These are phyloP conservation scores for Tetramorium bicarinatum DNA, from an alignment of 2,888 invertebrate genomes.

Conservation along the genomic window DNA sequence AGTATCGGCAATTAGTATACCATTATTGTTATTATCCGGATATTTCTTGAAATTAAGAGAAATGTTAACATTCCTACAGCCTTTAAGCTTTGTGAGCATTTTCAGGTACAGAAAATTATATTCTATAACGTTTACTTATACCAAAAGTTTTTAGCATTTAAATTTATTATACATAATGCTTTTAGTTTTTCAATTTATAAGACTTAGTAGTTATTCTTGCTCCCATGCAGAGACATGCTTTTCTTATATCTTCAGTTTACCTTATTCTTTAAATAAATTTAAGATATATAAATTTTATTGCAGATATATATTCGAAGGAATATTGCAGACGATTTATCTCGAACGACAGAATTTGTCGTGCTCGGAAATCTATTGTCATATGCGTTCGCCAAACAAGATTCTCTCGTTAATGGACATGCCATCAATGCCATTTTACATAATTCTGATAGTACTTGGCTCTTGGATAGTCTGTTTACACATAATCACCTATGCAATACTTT, in stretches of 20 bases:
- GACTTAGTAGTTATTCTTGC: background rate
- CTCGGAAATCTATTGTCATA: conserved; percentile 87
- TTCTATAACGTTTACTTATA: background rate
- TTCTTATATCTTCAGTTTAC: background rate
- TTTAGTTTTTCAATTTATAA: background rate
- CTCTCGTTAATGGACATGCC: conserved; percentile 89
- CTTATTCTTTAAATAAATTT: background rate
- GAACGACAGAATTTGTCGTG: conserved; percentile 89
- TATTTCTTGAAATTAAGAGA: conserved; percentile 93
- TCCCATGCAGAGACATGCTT: background rate
- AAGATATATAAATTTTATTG: background rate
- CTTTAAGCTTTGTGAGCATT: conserved; percentile 91
- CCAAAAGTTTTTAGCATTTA: background rate
- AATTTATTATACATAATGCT: background rate
- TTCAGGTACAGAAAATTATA: conserved; percentile 85
- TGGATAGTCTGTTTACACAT: conserved; percentile 89
- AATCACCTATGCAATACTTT: conserved; percentile 87
- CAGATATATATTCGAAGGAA: conserved; percentile 92
- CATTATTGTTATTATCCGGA: conserved; percentile 94
- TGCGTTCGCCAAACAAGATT: conserved; percentile 87
- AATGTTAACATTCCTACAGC: conserved; percentile 90
- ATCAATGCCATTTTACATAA: conserved; percentile 85
- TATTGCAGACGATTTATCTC: conserved; percentile 91
- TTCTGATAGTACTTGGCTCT: conserved; percentile 87
- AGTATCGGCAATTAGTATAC: conserved; percentile 92